Evolutionary conservation across 2,113 vertebrate genomes (phyloP).

Genomic region (Vidua chalybeata): DNA sequence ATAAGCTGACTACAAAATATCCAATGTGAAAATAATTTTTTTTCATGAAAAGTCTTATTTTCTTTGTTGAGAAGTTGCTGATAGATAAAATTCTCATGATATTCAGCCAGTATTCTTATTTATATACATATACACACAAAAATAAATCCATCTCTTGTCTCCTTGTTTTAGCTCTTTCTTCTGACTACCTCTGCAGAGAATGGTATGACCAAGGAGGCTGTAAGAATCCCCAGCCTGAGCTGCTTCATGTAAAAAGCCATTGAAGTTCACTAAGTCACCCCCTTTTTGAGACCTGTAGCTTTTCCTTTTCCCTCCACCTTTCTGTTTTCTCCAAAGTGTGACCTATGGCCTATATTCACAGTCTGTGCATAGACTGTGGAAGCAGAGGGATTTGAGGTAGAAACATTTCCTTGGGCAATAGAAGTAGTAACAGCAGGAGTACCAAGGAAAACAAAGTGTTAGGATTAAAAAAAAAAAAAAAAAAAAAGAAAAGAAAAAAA

Average conservation of each 20-base stretch:
- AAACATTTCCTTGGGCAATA: conserved; percentile 54
- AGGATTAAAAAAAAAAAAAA: background rate
- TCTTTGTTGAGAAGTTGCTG: background rate
- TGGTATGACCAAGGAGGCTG: background rate
- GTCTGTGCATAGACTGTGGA: background rate
- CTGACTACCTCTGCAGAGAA: background rate
- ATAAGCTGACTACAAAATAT: background rate
- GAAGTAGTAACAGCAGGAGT: conserved; percentile 51
- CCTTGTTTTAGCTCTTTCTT: background rate
- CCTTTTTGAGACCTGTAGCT: background rate
- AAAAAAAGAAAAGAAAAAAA: background rate
- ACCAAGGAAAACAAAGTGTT: conserved; percentile 31
- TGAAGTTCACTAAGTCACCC: background rate
- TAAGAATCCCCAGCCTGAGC: background rate
- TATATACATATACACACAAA: background rate
- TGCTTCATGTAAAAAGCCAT: background rate
- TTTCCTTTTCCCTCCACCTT: background rate
- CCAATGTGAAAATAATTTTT: background rate
- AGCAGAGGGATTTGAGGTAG: conserved; percentile 38
- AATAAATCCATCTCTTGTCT: background rate
- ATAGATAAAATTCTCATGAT: background rate
- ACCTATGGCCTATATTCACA: conserved; percentile 10
- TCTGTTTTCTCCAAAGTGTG: background rate
- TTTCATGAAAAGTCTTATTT: background rate
- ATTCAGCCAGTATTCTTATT: background rate